phyloP scores from a whole-genome alignment of 2,797 vertebrate genomes.

The Bovichtus diacanthus region DNA sequence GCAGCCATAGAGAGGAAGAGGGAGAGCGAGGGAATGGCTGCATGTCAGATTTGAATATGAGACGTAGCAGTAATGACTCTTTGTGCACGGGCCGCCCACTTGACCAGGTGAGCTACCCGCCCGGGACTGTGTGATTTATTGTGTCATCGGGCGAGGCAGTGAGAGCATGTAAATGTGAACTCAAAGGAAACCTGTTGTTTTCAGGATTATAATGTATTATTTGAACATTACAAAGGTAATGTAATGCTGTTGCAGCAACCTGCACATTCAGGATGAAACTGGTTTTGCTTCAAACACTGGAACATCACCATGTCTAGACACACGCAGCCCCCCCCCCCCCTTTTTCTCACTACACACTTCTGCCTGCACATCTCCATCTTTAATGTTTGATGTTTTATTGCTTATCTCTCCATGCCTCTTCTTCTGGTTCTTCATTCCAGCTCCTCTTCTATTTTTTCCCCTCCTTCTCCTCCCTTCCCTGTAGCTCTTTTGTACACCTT shows the following conservation, averaged over 20 bases:
- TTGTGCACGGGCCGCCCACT: no score
- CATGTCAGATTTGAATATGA: no score
- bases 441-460: neutral
- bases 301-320: slow-evolving; percentile 43
- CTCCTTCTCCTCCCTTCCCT: no score
- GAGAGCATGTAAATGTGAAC: neutral
- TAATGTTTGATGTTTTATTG: neutral
- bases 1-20: no score
- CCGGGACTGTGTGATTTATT: neutral
- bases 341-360: neutral
- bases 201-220: slow-evolving; percentile 50
- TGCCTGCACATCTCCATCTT: neutral
- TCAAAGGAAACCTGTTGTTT: slow-evolving; percentile 22
- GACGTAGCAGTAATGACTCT: no score
- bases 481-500: no score
- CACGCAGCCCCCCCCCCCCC: neutral
- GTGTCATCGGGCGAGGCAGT: neutral
- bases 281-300: slow-evolving; percentile 39
- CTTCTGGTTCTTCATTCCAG: neutral
- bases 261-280: slow-evolving; percentile 27
- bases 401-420: neutral
- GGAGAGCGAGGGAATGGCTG: no score
- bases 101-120: no score
- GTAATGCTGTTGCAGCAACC: slow-evolving; percentile 22
- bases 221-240: slow-evolving; percentile 32